A percentile compares a stretch with the other conserved stretches of the same genome.
phyloP scores from a whole-genome alignment of 1,140 invertebrate genomes.

The Lasioglossum albipes region DNA sequence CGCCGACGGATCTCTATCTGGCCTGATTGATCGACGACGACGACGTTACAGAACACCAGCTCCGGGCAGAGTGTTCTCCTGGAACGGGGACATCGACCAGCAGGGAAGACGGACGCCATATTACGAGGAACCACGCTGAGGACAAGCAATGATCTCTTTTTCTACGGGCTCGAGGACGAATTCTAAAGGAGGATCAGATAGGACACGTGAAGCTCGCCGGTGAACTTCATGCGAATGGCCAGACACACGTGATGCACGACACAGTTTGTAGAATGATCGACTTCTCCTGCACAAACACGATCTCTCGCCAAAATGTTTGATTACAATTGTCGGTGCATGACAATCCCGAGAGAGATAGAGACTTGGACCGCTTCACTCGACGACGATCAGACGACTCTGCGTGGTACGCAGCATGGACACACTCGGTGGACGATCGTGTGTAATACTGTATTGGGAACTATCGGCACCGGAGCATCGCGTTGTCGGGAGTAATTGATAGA shows the following conservation, averaged over 20 bases:
- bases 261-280: no score
- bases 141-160: conserved; percentile 75
- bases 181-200: background rate
- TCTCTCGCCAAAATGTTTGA: no score
- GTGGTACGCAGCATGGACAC: background rate
- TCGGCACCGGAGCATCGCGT: background rate
- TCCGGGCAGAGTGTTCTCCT: conserved; percentile 20
- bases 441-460: background rate
- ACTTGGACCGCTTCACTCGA: conserved; percentile 5
- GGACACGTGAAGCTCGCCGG: no score
- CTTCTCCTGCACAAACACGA: no score
- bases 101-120: conserved; percentile 74
- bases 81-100: conserved; percentile 44
- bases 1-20: conserved; percentile 80
- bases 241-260: conserved; percentile 11
- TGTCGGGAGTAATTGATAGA: background rate
- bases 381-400: background rate
- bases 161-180: conserved; percentile 13
- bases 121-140: conserved; percentile 74
- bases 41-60: conserved; percentile 20
- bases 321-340: background rate
- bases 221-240: background rate
- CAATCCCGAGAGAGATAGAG: conserved; percentile 34
- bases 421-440: background rate
- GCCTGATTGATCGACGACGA: conserved; percentile 50